Conservation (phyloP, 30 jellyfish, hydroid and myxozoan species). For the Chironex yamaguchii region DNA sequence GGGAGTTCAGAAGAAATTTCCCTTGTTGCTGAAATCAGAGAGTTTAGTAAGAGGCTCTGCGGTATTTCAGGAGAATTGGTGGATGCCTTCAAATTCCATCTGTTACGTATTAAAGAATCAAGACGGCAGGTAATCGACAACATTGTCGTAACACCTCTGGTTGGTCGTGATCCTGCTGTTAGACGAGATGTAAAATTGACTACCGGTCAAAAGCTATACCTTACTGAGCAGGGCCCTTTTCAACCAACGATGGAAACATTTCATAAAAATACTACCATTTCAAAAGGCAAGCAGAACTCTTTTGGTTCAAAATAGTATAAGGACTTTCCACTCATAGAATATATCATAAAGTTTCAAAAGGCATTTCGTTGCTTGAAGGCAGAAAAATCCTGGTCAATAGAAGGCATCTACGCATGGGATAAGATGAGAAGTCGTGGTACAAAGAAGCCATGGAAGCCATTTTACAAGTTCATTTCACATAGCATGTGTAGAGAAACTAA, state of each 20-base stretch:
- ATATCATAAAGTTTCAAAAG: slow-evolving; percentile 9
- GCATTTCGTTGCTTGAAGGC: slow-evolving; percentile 9
- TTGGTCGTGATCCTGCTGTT: slow-evolving; percentile 17
- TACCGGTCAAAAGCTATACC: slow-evolving; percentile 3
- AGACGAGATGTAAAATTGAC: not conserved
- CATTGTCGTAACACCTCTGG: not conserved
- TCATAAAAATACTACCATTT: too few relatives aligned
- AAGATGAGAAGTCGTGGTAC: not conserved
- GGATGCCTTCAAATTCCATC: slow-evolving; percentile 12
- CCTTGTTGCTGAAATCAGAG: slow-evolving; percentile 7
- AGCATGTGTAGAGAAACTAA: slow-evolving; percentile 5
- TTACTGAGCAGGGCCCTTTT: slow-evolving; percentile 6
- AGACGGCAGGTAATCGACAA: not conserved
- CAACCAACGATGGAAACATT: too few relatives aligned
- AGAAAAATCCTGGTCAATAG: slow-evolving; percentile 14
- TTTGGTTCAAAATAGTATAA: not conserved
- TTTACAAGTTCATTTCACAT: too few relatives aligned
- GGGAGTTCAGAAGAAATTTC: slow-evolving; percentile 13
- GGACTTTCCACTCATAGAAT: not conserved
- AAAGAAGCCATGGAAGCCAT: too few relatives aligned
- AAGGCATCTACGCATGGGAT: slow-evolving; percentile 12
- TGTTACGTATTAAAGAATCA: not conserved
- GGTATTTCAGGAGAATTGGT: slow-evolving; percentile 11
- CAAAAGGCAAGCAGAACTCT: slow-evolving; percentile 14
- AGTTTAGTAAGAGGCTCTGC: not conserved